These are phyloP conservation scores for Trematomus loennbergii DNA, from an alignment of 2,113 vertebrate species.

Conservation along the genomic window DNA sequence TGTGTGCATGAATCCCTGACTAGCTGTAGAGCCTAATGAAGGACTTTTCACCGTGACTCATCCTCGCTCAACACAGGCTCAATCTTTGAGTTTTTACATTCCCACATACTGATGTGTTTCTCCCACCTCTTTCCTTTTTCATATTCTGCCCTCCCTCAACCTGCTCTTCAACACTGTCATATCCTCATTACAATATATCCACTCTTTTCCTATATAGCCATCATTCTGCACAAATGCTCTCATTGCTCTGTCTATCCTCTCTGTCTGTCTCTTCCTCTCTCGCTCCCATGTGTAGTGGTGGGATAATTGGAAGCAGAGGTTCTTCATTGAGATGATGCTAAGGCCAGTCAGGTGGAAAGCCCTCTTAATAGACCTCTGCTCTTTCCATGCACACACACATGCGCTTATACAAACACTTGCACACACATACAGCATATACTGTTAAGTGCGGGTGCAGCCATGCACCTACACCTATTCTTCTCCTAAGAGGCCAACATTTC, in stretches of 20 bases:
- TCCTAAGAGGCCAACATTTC: slow-evolving; percentile 30
- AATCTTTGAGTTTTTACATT: slow-evolving; percentile 20
- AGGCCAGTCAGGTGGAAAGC: slow-evolving; percentile 78
- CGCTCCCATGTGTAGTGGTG: slow-evolving; percentile 54
- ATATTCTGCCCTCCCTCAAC: slow-evolving; percentile 9
- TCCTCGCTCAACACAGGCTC: slow-evolving; percentile 20
- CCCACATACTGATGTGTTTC: slow-evolving; percentile 15
- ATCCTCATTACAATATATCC: slow-evolving; percentile 44
- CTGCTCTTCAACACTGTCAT: slow-evolving; percentile 6
- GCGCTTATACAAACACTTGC: slow-evolving; percentile 42
- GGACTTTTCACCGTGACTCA: slow-evolving; percentile 52
- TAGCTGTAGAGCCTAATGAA: slow-evolving; percentile 37
- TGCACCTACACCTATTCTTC: slow-evolving; percentile 20
- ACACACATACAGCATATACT: slow-evolving; percentile 34
- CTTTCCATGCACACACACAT: slow-evolving; percentile 16
- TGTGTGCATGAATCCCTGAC: slow-evolving; percentile 26
- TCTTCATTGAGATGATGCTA: slow-evolving; percentile 78
- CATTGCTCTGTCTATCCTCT: slow-evolving; percentile 23
- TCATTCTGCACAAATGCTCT: slow-evolving; percentile 33
- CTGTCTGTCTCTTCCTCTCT: slow-evolving; percentile 29
- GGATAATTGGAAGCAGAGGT: slow-evolving; percentile 81
- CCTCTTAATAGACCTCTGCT: slow-evolving; percentile 78
- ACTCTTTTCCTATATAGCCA: background rate
- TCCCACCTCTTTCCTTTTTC: slow-evolving; percentile 27
- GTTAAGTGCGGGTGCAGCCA: slow-evolving; percentile 26